A percentile compares a stretch with the other conserved stretches of the same genome.
phyloP scores from a whole-genome alignment of 2,113 vertebrate species.

The Pygoscelis antarcticus region DNA sequence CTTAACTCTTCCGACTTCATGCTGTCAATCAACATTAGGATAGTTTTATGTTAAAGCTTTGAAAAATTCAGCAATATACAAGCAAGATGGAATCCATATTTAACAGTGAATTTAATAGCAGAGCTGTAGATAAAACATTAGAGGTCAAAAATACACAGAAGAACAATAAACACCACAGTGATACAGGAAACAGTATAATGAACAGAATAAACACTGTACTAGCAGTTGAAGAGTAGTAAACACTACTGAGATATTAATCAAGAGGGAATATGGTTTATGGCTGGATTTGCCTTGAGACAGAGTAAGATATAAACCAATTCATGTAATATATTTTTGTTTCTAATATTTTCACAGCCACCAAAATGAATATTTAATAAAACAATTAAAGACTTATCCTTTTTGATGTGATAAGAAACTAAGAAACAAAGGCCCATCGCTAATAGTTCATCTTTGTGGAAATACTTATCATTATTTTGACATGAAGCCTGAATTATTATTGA shows the following conservation, averaged over 20 bases:
- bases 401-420: slow-evolving; percentile 57
- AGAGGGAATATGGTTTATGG: slow-evolving; percentile 62
- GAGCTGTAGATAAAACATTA: slow-evolving; percentile 63
- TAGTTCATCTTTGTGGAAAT: slow-evolving; percentile 72
- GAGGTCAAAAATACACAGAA: slow-evolving; percentile 75
- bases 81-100: not conserved
- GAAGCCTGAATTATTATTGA: slow-evolving; percentile 74
- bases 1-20: not conserved
- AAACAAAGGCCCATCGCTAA: slow-evolving; percentile 68
- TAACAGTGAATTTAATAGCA: not conserved
- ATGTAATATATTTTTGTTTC: slow-evolving; percentile 68
- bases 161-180: slow-evolving; percentile 68
- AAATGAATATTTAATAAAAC: slow-evolving; percentile 80
- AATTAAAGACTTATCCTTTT: slow-evolving; percentile 71
- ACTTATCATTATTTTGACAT: slow-evolving; percentile 74
- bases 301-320: slow-evolving; percentile 68
- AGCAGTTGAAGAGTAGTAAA: slow-evolving; percentile 49
- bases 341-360: slow-evolving; percentile 71
- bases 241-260: slow-evolving; percentile 68
- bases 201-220: slow-evolving; percentile 73
- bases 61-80: not conserved
- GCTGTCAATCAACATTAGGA: not conserved
- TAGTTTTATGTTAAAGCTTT: not conserved
- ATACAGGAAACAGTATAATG: slow-evolving; percentile 63
- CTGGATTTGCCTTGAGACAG: slow-evolving; percentile 56